Conservation (phyloP, 2,888 invertebrate genomes). For the Embidobia sp. region DNA sequence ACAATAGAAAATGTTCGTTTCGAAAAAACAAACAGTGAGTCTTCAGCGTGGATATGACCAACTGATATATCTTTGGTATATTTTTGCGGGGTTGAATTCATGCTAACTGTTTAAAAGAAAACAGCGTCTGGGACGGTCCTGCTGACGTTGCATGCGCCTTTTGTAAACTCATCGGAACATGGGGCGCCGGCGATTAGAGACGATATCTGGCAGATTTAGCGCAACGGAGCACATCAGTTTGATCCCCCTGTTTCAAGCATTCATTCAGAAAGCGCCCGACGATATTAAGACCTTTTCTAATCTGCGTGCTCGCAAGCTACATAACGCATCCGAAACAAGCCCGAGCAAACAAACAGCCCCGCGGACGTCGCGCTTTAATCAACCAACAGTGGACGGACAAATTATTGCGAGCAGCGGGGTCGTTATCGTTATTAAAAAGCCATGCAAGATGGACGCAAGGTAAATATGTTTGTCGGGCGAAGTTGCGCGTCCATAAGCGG, state of each 20-base stretch:
- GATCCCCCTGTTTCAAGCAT: slow-evolving; percentile 25
- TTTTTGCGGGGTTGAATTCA: slow-evolving; percentile 7
- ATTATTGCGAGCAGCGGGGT: neutral
- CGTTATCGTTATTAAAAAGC: slow-evolving; percentile 14
- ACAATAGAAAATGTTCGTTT: too few species aligned
- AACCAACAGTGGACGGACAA: neutral
- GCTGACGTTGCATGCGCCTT: slow-evolving; percentile 51
- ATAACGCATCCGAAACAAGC: slow-evolving; percentile 15
- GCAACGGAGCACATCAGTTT: slow-evolving; percentile 34
- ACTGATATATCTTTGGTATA: slow-evolving; percentile 46
- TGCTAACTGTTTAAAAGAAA: slow-evolving; percentile 37
- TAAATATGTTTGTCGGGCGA: slow-evolving; percentile 31
- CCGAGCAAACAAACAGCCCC: neutral
- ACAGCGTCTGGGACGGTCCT: slow-evolving; percentile 35
- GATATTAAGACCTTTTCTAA: slow-evolving; percentile 48
- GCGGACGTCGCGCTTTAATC: too few species aligned
- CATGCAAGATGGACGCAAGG: neutral
- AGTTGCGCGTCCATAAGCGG: slow-evolving; percentile 7
- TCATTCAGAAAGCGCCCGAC: slow-evolving; percentile 30
- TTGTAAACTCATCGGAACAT: slow-evolving; percentile 51
- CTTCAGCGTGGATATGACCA: neutral
- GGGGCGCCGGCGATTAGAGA: slow-evolving; percentile 56
- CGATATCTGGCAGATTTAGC: slow-evolving; percentile 59
- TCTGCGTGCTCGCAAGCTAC: slow-evolving; percentile 14
- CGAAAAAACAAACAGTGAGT: too few species aligned